phyloP scores from a whole-genome alignment of 1,140 invertebrate genomes.

The Theocolax elegans region DNA sequence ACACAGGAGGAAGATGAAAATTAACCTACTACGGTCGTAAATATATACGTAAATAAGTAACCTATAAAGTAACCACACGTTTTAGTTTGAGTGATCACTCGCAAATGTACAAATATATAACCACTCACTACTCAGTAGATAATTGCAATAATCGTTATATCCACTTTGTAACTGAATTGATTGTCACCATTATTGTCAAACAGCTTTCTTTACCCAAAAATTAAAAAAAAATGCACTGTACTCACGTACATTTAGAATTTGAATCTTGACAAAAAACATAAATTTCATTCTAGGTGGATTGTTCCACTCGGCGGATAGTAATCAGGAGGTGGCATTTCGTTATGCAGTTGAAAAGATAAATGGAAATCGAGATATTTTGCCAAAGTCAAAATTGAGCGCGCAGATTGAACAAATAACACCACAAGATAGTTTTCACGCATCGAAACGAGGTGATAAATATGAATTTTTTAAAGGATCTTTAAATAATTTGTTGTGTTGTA shows the following conservation, averaged over 20 bases:
- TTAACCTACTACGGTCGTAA: no score
- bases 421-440: conserved; percentile 91
- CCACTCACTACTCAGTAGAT: no score
- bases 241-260: neutral
- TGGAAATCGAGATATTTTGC: conserved; percentile 81
- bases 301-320: conserved; percentile 86
- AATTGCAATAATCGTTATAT: no score
- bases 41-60: no score
- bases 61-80: no score
- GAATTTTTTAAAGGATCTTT: neutral
- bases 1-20: no score
- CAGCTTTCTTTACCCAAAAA: no score
- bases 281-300: conserved; percentile 76
- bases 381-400: conserved; percentile 82
- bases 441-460: conserved; percentile 81
- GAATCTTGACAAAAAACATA: neutral
- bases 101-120: no score
- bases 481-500: neutral
- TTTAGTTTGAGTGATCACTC: no score
- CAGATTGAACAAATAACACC: conserved; percentile 89
- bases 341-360: conserved; percentile 93
- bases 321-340: conserved; percentile 88
- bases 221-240: no score
- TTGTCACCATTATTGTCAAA: no score
- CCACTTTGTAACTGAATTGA: no score